Conservation (phyloP, 2,888 invertebrate genomes). For the Opisthograptis luteolata region DNA sequence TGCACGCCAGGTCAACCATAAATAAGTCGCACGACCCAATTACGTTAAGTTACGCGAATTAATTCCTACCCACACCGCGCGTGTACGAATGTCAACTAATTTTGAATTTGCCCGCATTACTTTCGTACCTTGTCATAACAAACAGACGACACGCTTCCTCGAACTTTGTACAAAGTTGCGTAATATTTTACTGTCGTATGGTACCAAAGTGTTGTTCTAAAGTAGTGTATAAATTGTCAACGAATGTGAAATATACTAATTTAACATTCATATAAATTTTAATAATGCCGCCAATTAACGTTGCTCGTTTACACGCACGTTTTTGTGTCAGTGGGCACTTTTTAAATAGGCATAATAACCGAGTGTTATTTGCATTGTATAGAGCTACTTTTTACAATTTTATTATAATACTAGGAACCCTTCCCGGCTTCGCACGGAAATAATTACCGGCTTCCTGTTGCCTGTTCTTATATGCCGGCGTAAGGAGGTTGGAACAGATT, state of each 20-base stretch:
- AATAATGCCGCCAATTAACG: conserved; percentile 18
- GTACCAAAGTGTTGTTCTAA: background rate
- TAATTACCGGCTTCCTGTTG: too few species aligned
- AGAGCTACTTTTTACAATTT: background rate
- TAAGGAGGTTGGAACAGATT: too few species aligned
- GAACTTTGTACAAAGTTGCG: background rate
- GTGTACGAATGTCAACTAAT: conserved; percentile 6
- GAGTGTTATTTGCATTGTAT: background rate
- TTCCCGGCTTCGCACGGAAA: too few species aligned
- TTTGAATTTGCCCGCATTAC: background rate
- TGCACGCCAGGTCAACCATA: conserved; percentile 12
- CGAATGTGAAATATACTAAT: conserved; percentile 19
- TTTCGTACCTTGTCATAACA: conserved; percentile 2
- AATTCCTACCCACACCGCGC: conserved; percentile 17
- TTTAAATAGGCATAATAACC: background rate
- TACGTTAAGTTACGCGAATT: conserved; percentile 36
- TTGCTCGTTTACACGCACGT: conserved; percentile 20
- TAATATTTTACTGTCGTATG: background rate
- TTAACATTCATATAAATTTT: conserved; percentile 23
- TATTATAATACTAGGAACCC: too few species aligned
- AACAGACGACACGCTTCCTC: background rate
- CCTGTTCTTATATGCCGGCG: too few species aligned
- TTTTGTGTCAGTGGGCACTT: conserved; percentile 12
- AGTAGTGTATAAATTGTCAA: conserved; percentile 3
- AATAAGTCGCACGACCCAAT: conserved; percentile 30